These are phyloP conservation scores for Cephus pulcher DNA, from an alignment of 2,888 invertebrate genomes.

Conservation along the genomic window DNA sequence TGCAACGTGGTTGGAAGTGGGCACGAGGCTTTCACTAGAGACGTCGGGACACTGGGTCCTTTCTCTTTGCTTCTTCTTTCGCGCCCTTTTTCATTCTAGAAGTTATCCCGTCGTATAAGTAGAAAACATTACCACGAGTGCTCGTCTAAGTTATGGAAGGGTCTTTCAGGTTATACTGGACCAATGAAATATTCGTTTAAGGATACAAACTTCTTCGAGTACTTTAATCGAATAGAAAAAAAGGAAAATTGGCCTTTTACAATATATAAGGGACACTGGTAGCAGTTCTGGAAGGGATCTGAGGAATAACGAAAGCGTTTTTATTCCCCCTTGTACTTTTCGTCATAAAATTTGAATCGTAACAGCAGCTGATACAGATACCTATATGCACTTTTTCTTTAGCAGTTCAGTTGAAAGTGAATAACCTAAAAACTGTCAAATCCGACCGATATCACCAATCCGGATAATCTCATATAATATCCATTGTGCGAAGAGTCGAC, in stretches of 20 bases:
- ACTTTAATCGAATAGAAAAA: not conserved
- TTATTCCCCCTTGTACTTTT: not conserved
- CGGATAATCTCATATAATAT: not conserved
- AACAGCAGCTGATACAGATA: not conserved
- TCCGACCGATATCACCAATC: not conserved
- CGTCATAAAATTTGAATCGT: not conserved
- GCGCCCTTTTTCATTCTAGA: not conserved
- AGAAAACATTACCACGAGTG: not conserved
- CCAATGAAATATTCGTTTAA: slow-evolving; percentile 1
- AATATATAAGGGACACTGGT: not conserved
- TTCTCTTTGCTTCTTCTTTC: not conserved
- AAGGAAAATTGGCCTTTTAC: not conserved
- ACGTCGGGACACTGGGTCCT: not conserved
- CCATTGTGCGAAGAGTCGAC: not conserved
- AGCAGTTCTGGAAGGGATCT: not conserved
- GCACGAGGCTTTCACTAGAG: not conserved
- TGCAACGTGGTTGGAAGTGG: slow-evolving; percentile 1
- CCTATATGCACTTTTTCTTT: too few relatives aligned
- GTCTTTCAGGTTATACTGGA: not conserved
- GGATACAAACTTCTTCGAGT: not conserved
- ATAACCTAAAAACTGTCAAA: not conserved
- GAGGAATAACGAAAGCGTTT: not conserved
- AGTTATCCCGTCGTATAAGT: not conserved
- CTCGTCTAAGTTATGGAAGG: not conserved
- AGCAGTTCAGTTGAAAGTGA: not conserved